These are phyloP conservation scores for Drosophila saltans DNA, from an alignment of 1,140 invertebrate species.

Conservation along the genomic window DNA sequence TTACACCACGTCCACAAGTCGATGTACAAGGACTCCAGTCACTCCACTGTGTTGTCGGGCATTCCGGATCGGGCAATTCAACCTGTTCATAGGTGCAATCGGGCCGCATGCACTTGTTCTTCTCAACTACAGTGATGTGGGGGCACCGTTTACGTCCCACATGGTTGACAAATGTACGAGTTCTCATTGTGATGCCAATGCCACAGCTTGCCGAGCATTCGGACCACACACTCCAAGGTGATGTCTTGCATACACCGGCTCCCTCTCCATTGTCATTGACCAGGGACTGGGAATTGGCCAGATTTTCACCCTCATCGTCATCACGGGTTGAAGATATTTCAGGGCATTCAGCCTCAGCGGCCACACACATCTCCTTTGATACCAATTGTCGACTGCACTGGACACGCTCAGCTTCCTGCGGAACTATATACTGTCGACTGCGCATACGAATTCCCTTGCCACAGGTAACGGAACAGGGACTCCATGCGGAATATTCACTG, in stretches of 20 bases:
- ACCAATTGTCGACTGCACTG: slow-evolving; percentile 92
- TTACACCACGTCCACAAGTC: slow-evolving; percentile 88
- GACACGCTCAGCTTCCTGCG: slow-evolving; percentile 90
- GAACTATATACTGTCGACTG: slow-evolving; percentile 89
- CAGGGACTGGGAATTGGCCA: slow-evolving; percentile 66
- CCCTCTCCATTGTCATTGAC: slow-evolving; percentile 79
- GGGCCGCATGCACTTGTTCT: slow-evolving; percentile 89
- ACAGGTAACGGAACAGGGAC: slow-evolving; percentile 92
- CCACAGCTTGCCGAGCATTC: slow-evolving; percentile 93
- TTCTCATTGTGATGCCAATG: slow-evolving; percentile 89
- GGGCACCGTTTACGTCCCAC: slow-evolving; percentile 91
- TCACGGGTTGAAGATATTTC: slow-evolving; percentile 53
- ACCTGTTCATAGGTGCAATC: slow-evolving; percentile 85
- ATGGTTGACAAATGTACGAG: slow-evolving; percentile 88
- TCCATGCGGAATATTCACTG: slow-evolving; percentile 90
- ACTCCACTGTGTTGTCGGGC: slow-evolving; percentile 88
- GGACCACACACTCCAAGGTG: slow-evolving; percentile 91
- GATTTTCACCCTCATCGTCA: slow-evolving; percentile 82
- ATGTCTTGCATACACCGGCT: slow-evolving; percentile 87
- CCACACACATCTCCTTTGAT: slow-evolving; percentile 94
- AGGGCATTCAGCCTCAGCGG: slow-evolving; percentile 88
- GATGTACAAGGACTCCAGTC: slow-evolving; percentile 89
- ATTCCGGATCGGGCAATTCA: slow-evolving; percentile 86
- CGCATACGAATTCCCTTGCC: slow-evolving; percentile 95
- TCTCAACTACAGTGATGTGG: slow-evolving; percentile 88